Base-by-base conservation (phyloP, 2,113 vertebrate genomes). In the Erythrocercus mccallii region DNA sequence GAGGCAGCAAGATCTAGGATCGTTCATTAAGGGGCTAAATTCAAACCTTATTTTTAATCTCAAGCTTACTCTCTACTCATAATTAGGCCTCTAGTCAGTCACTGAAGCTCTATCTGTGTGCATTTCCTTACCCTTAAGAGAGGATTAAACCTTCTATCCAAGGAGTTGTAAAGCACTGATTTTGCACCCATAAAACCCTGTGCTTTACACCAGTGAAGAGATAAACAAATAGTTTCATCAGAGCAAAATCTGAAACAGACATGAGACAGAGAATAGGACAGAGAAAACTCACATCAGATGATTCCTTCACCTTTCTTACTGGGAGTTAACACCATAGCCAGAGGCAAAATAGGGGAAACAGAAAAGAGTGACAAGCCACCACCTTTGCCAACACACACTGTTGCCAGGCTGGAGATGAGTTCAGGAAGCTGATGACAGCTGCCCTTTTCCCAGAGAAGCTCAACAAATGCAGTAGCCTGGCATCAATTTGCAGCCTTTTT, bases 1-100 rank as follows among this genome's bases (percentile, higher is more conserved):
- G 40, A 93, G 85, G 92, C 76, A 93, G 64, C 0, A 16, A 74
- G 82, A 92, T 78, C 90, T 88, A 86, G 72, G 33, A 81, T 44
- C 3, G 0, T 92, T 93, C 92, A 94, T 92, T 91, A 96, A 88
- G 58, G 51, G 64, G 23, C 37, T 90, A 72, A 93, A 95, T 92
- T 95, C 72, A 84, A 83, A 64, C 23, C 42, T 94, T 83, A 81
- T 90, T 96, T 96, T 93, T 92, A 92, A 95, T 90, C 76, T 86
- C 56, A 76, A 21, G 23, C 28, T 86, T 88, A 90, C 48, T 92
- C 47, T 45, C 45, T 80, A 81, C 31, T 51, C 64, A 57, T 94
- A 94, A 90, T 93, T 93, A 93, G 51, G 79, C 82, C 88, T 82
- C 92, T 47, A 95, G 85, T 94, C 85, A 96, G 81, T 51, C 81